Conservation (phyloP, 2,113 vertebrate species). For the Piliocolobus tephrosceles region DNA sequence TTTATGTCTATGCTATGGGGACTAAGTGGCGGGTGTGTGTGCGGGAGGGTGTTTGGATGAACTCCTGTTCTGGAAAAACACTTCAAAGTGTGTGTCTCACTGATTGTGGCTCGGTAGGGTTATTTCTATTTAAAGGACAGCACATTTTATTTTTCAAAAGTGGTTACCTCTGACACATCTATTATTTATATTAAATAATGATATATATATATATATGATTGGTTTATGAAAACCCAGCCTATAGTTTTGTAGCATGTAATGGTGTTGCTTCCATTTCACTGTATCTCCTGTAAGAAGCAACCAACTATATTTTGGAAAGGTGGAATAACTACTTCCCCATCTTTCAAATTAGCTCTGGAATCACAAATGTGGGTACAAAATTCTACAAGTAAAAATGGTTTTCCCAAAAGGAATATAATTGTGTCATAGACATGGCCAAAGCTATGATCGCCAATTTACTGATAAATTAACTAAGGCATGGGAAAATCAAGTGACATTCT, state of each 20-base stretch:
- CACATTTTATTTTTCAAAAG: conserved; percentile 53
- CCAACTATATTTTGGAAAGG: conserved; percentile 18
- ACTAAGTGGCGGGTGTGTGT: background rate
- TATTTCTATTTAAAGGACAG: conserved; percentile 46
- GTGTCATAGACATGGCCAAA: background rate
- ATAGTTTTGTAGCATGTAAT: conserved; percentile 15
- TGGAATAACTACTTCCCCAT: background rate
- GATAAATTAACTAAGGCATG: conserved; percentile 13
- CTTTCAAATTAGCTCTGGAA: background rate
- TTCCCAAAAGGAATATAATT: background rate
- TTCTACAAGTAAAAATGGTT: background rate
- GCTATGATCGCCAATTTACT: background rate
- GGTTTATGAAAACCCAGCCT: conserved; percentile 7
- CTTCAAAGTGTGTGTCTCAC: background rate
- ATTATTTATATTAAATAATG: conserved; percentile 21
- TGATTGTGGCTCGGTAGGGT: background rate
- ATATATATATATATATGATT: background rate
- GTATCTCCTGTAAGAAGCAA: background rate
- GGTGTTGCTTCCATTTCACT: conserved; percentile 27
- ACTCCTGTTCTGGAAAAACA: conserved; percentile 26
- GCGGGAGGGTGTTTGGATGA: background rate
- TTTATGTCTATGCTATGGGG: conserved; percentile 11
- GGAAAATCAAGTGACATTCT: background rate
- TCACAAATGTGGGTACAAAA: background rate
- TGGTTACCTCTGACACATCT: conserved; percentile 29